Percentiles rank a stretch among this genome's conserved stretches.
phyloP scores from a whole-genome alignment of 2,888 invertebrate genomes.

The Drosophila merina region DNA sequence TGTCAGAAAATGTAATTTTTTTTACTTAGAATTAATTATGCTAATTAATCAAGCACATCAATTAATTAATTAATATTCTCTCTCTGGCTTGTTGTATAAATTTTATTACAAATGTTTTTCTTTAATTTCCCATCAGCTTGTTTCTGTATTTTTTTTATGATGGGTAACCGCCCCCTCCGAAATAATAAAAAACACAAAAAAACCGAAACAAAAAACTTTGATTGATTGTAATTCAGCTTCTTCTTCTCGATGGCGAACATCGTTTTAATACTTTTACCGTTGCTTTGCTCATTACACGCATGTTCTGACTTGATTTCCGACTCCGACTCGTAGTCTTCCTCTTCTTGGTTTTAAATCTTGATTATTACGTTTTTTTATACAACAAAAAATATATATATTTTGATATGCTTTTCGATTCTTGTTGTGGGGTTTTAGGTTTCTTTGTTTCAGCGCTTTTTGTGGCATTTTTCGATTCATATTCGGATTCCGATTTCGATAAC shows the following conservation, averaged over 20 bases:
- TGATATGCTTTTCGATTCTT: neutral
- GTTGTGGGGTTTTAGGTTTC: neutral
- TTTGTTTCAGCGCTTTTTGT: conserved; percentile 8
- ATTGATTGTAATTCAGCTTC: conserved; percentile 21
- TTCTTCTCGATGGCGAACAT: conserved; percentile 8
- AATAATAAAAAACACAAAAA: conserved; percentile 7
- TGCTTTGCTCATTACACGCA: conserved; percentile 63
- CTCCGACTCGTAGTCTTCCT: neutral
- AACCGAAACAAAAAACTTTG: conserved; percentile 9
- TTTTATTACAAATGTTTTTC: neutral
- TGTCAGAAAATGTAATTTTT: too few species aligned
- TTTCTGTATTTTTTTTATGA: conserved; percentile 10
- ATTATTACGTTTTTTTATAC: conserved; percentile 21
- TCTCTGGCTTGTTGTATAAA: neutral
- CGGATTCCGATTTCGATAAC: neutral
- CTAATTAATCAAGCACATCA: neutral
- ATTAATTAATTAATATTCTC: neutral
- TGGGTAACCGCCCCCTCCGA: conserved; percentile 8
- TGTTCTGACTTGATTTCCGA: conserved; percentile 39
- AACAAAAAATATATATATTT: too few species aligned
- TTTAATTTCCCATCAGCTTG: neutral
- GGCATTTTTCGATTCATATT: conserved; percentile 21
- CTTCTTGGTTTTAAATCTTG: conserved; percentile 9
- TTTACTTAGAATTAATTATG: neutral
- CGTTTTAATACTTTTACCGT: conserved; percentile 58